Percentiles rank a stretch among this genome's conserved stretches.
Conservation (phyloP, 2,113 vertebrate species). For the Vidua chalybeata region DNA sequence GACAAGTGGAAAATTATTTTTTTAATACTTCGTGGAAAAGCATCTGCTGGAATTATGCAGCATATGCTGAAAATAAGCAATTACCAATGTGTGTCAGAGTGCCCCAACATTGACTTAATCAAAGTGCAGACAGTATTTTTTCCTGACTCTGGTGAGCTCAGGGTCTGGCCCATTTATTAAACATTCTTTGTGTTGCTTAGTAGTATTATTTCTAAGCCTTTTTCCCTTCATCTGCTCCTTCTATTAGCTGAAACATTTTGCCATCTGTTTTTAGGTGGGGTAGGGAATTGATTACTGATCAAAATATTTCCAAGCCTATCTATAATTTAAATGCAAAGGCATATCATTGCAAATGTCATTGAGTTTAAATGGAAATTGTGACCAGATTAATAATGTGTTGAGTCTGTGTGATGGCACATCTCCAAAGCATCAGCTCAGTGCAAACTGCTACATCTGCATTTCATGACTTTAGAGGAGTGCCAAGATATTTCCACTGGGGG, state of each 20-base stretch:
- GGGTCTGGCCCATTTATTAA: background rate
- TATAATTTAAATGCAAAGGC: constrained; percentile 13
- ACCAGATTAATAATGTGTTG: constrained; percentile 25
- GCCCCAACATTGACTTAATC: background rate
- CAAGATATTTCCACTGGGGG: constrained; percentile 5
- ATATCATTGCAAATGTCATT: constrained; percentile 11
- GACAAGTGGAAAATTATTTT: background rate
- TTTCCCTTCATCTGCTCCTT: background rate
- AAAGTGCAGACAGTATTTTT: background rate
- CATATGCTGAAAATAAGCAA: background rate
- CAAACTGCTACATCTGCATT: constrained; percentile 35
- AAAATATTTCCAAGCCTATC: constrained; percentile 38
- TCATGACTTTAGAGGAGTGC: constrained; percentile 2
- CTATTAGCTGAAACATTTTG: constrained; percentile 11
- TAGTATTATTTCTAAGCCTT: background rate
- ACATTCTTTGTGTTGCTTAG: background rate
- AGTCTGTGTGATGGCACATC: constrained; percentile 21
- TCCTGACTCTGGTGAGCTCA: background rate
- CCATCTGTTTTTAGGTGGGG: constrained; percentile 60
- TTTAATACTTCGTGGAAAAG: background rate
- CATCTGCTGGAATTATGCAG: background rate
- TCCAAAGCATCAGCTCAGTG: constrained; percentile 50
- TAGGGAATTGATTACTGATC: constrained; percentile 51
- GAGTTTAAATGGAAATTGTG: constrained; percentile 53
- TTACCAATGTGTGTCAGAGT: background rate